These are phyloP conservation scores for Pontoporia blainvillei DNA, from an alignment of 2,113 vertebrate species.

Conservation along the genomic window DNA sequence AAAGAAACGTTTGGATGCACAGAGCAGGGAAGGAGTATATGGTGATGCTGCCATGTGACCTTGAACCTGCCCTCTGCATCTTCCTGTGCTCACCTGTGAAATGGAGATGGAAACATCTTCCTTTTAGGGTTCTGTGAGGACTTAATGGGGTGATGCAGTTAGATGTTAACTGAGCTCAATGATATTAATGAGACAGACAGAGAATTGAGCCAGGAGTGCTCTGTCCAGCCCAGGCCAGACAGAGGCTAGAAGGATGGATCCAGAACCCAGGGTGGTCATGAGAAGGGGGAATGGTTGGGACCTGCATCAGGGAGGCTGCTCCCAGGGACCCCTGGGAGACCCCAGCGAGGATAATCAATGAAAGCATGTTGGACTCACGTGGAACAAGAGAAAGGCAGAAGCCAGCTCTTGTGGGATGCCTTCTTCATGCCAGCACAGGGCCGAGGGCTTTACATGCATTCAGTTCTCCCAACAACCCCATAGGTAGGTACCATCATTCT, in stretches of 20 bases:
- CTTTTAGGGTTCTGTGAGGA: not conserved
- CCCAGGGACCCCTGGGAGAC: not conserved
- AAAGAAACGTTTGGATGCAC: not conserved
- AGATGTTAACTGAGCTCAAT: not conserved
- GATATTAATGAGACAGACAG: not conserved
- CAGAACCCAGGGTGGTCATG: not conserved
- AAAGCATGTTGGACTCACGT: not conserved
- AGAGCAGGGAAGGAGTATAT: not conserved
- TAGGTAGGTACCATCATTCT: not conserved
- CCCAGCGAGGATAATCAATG: not conserved
- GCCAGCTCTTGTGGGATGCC: not conserved
- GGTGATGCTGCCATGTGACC: not conserved
- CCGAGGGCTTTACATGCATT: not conserved
- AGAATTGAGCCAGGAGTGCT: not conserved
- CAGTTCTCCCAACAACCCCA: too few species aligned
- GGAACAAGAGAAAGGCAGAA: not conserved
- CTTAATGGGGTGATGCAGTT: not conserved
- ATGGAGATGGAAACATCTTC: not conserved
- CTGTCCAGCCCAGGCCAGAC: not conserved
- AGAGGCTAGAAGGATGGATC: not conserved
- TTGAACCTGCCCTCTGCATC: not conserved
- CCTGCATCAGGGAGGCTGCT: not conserved
- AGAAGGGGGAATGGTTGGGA: not conserved
- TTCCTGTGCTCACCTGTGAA: not conserved
- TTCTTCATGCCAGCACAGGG: rapidly evolving